These are phyloP conservation scores for Meganola albula DNA, from an alignment of 2,888 invertebrate genomes.

Conservation along the genomic window DNA sequence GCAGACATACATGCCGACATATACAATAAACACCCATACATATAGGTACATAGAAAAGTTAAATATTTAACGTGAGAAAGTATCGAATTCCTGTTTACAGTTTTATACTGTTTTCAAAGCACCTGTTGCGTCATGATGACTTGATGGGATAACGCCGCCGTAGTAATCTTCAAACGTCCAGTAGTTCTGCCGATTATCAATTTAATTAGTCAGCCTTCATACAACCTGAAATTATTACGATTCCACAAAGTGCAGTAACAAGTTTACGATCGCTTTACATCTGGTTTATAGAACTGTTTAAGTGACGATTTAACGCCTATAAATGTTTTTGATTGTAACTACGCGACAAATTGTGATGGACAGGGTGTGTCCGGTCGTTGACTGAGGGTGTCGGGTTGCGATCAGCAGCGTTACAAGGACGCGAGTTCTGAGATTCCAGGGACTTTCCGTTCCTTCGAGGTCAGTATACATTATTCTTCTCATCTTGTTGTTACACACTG, in stretches of 20 bases:
- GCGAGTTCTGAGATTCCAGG: too few species aligned
- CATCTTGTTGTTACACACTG: too few species aligned
- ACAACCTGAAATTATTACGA: conserved; percentile 32
- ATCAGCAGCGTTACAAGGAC: conserved; percentile 66
- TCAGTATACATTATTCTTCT: too few species aligned
- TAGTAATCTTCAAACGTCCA: too few species aligned
- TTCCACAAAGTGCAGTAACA: conserved; percentile 51
- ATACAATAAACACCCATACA: conserved; percentile 25
- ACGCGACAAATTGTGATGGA: conserved; percentile 54
- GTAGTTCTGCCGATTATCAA: too few species aligned
- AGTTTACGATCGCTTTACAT: conserved; percentile 55
- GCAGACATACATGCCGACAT: conserved; percentile 40
- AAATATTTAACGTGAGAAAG: conserved; percentile 27
- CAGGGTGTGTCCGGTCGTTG: conserved; percentile 56
- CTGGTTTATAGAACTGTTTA: conserved; percentile 55
- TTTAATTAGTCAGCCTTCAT: too few species aligned
- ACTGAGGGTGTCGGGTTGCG: conserved; percentile 53
- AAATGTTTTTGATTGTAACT: conserved; percentile 57
- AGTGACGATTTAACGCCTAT: conserved; percentile 60
- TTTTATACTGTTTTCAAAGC: conserved; percentile 13
- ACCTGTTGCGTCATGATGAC: neutral
- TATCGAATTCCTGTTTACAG: conserved; percentile 12
- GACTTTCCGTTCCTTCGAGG: too few species aligned
- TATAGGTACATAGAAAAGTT: conserved; percentile 17
- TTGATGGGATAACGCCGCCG: too few species aligned